Base-by-base conservation (phyloP, 2,797 vertebrate genomes). In the Nyctalus aviator region DNA sequence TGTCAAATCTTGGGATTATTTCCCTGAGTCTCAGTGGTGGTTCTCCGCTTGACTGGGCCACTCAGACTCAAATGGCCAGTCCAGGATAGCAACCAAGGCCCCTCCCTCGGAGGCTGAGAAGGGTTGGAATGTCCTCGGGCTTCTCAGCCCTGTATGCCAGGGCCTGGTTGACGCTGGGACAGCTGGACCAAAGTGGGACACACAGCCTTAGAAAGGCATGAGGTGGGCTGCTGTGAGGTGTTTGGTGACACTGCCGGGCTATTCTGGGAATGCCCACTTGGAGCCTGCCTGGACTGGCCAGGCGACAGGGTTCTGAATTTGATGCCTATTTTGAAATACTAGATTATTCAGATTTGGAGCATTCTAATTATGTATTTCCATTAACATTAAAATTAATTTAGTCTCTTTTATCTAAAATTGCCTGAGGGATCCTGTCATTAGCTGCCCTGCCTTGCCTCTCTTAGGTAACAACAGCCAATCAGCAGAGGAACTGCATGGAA, bases 331-430 rank as follows among this genome's bases (percentile, higher is more conserved):
- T 93, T 96, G 72, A 95, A 94, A 87, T 89, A 92, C 86, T 79
- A 66, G 77, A 93, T 90, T 94, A 93, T 88, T 95, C 59, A 69
- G 78, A 95, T 96, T 95, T 91, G 78, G 94, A 94, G 55, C 96
- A 84, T 92, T 97, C 94, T 96, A 97, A 90, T 96, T 94, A 92
- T 95, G 50, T 87, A 71, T 94, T 90, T 95, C 84, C 46, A 95
- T 97, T 96, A 97, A 89, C 77, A 90, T 95, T 97, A 91, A 97
- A 96, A 90, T 95, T 92, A 96, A 93, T 95, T 95, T 96, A 81
- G 85, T 96, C 53, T 93, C 90, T 93, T 91, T 96, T 94, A 91
- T 97, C 91, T 96, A 86, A 41, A 93, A 92, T 75, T 84, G 82
- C 94, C 94, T 95, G 46, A 95, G 94, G 96, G 95, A 96, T 88